phyloP scores from a whole-genome alignment of 1,140 invertebrate species.

The Anastrepha obliqua region DNA sequence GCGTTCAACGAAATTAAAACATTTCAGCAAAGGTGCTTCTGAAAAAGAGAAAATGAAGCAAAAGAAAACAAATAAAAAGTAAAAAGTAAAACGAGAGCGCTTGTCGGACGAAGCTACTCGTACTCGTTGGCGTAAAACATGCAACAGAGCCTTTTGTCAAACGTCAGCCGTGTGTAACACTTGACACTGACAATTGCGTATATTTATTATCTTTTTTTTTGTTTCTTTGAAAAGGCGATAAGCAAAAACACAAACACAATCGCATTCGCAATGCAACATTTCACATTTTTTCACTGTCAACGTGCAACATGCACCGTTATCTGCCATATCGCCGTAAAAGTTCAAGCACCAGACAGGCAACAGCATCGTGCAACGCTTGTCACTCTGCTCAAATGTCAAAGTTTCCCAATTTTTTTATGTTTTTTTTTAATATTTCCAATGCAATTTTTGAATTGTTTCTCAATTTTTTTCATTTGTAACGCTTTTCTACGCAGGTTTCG shows the following conservation, averaged over 20 bases:
- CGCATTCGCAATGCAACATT: conserved; percentile 36
- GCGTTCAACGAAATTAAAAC: conserved; percentile 50
- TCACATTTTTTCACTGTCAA: conserved; percentile 41
- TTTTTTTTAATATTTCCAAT: background rate
- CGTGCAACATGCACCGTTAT: conserved; percentile 21
- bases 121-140: conserved; percentile 51
- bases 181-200: conserved; percentile 50
- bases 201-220: background rate
- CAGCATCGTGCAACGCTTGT: background rate
- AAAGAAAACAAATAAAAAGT: background rate
- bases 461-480: background rate
- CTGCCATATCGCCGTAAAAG: conserved; percentile 2
- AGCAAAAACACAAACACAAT: background rate
- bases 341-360: background rate
- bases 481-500: background rate
- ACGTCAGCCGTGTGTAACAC: conserved; percentile 37
- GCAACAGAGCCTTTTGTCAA: conserved; percentile 47
- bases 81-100: background rate
- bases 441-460: background rate
- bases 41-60: background rate
- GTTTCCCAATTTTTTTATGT: background rate
- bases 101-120: conserved; percentile 9
- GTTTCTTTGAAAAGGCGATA: background rate
- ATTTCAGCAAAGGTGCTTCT: conserved; percentile 41
- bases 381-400: conserved; percentile 33